Base-by-base conservation (phyloP, 1,140 invertebrate genomes). In the Euwallacea similis region DNA sequence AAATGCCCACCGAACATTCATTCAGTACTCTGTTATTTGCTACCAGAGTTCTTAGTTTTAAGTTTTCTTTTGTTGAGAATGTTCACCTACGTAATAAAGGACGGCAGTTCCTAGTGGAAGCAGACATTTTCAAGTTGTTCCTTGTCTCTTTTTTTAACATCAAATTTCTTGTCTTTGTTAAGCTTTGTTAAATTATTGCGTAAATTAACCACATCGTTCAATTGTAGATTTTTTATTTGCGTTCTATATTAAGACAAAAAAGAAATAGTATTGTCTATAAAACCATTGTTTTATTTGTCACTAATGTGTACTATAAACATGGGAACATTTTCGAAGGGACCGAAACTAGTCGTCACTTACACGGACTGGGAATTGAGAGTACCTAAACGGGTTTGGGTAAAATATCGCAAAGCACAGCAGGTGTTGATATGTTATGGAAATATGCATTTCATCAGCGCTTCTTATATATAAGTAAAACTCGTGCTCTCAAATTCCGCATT, bases 161-260 rank as follows among this genome's bases (percentile, higher is more conserved):
- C 21, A 33, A 33, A 6, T 50, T 50, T 50, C 9, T 50, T 50
- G 46, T 50, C 46, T 50, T 13, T 50, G 21, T 33, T 50, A 50
- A 11, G 1, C 46, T 50, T 50, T 56, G 54, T 56, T 56, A 56
- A 60, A 41, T 60, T 60, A 42, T 60, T 60, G 21, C 9, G 3
- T 60, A 11, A 42, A 10, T 60, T 60, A 60, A 11, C 41, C 16
- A 7, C 21, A 60, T 60, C 58, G 58, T 21, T 41, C 42, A 10
- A 11, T 50, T 11, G 46, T 11, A 13, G 13, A n/a, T 56, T 56
- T 56, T 56, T 56, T 56, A 13, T 13, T 56, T 56, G 54, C 16
- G n/a, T 56, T 56, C 16, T 16, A 56, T 56, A 56, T 56, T 56
- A 56, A 56, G 54, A 56, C n/a, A 56, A 56, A 56, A 13, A 56